Conservation (phyloP, 2,113 vertebrate species). For the Tragulus kanchil region DNA sequence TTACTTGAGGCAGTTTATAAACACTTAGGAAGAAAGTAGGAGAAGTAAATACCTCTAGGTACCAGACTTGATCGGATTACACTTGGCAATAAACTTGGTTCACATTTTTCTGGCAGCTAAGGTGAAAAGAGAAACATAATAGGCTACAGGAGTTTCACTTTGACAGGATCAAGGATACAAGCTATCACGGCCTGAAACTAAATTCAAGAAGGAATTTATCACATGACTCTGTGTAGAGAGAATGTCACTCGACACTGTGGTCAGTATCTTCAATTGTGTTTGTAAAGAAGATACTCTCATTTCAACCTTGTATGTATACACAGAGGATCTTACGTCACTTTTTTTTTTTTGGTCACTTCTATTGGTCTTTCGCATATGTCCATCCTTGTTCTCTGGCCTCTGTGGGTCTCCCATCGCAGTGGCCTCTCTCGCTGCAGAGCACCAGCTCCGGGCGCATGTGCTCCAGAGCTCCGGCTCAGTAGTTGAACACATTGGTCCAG, state of each 20-base stretch:
- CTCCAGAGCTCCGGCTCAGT: too few relatives aligned
- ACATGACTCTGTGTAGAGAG: not conserved
- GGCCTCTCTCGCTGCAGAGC: too few relatives aligned
- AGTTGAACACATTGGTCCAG: too few relatives aligned
- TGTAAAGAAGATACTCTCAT: not conserved
- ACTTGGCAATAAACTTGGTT: slow-evolving; percentile 27
- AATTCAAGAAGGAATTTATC: slow-evolving; percentile 21
- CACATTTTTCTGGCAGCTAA: slow-evolving; percentile 48
- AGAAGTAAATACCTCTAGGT: slow-evolving; percentile 20
- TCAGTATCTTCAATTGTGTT: not conserved
- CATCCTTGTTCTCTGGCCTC: too few relatives aligned
- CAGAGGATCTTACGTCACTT: not conserved
- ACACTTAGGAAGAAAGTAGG: slow-evolving; percentile 2
- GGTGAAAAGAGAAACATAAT: slow-evolving; percentile 43
- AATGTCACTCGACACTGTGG: not conserved
- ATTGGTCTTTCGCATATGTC: too few relatives aligned
- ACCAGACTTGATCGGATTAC: slow-evolving; percentile 3
- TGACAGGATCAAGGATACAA: not conserved
- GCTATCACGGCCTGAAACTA: not conserved
- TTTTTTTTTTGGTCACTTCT: too few relatives aligned
- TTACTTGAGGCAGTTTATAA: not conserved
- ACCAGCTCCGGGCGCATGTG: too few relatives aligned
- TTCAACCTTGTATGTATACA: not conserved
- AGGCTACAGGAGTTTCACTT: not conserved
- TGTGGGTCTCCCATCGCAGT: too few relatives aligned